Conservation (phyloP, 2,113 vertebrate species). For the Elgaria multicarinata region DNA sequence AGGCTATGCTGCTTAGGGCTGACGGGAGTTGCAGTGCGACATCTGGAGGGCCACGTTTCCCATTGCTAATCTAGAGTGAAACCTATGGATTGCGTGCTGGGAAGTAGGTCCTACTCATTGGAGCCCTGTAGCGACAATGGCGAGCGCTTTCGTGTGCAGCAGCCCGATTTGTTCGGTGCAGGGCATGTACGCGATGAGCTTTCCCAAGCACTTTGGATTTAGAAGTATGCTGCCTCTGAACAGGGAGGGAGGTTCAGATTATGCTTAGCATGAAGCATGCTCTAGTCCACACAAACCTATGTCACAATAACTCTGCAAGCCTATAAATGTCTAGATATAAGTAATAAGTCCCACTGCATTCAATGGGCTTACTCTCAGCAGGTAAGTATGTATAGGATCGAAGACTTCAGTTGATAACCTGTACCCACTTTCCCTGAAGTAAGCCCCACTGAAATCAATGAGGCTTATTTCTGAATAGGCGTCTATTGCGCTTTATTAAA, state of each 20-base stretch:
- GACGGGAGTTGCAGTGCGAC: no score
- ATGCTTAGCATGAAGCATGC: no score
- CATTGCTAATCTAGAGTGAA: no score
- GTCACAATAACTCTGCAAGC: not conserved
- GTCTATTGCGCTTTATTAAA: no score
- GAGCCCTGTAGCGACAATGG: not conserved
- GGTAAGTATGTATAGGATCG: no score
- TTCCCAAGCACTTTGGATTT: not conserved
- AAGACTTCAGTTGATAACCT: not conserved
- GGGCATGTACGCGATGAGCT: not conserved
- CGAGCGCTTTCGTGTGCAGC: no score
- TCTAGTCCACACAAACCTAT: not conserved
- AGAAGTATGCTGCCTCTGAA: not conserved
- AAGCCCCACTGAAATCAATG: not conserved
- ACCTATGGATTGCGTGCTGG: not conserved
- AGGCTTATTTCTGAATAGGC: not conserved
- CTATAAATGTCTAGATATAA: no score
- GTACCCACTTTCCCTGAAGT: not conserved
- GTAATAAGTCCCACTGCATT: no score
- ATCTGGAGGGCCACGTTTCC: no score
- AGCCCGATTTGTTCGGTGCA: not conserved
- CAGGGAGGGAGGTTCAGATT: no score
- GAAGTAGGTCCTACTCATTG: not conserved
- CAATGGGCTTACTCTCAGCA: no score
- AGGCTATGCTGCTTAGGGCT: no score